Evolutionary conservation across 2,113 vertebrate species (phyloP), one percentile per base, ranked within the genome.

Genomic region (Ondatra zibethicus): DNA sequence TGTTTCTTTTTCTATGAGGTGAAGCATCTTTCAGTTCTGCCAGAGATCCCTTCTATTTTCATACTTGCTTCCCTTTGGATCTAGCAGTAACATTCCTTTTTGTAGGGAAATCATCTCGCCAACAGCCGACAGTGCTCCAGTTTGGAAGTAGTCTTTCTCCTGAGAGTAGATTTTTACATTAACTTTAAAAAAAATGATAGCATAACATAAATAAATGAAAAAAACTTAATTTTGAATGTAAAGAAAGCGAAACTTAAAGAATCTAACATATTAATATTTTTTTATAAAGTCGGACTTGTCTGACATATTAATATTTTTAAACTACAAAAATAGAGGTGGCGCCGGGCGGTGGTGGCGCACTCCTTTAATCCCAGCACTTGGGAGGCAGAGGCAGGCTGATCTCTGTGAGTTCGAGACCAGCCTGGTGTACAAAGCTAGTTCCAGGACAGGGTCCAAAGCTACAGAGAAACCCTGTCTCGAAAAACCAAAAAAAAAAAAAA

Each of bases 201-300:
- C 27, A 33, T 61, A 66, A 75, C 84, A 93, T 80, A 61, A 92
- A 85, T 68, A 61, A 85, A 39, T 72, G 23, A 36, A 63, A 66
- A 90, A 92, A 47, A 45, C 7, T 77, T 86, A 68, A 25, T 70
- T 89, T 73, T 91, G n/a, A 90, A 78, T 77, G 55, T 88, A 73
- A 96, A 96, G 52, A 76, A 58, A 63, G 84, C 86, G 42, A 66
- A 78, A 88, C 31, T 77, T 86, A 21, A 92, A 77, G 13, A 45
- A 76, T 89, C 39, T 91, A 73, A 16, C 17, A 52, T 25, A 68
- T 70, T 73, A 82, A 58, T 27, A 78, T 55, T 61, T 91, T 82
- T 82, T n/a, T n/a, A n/a, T n/a, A n/a, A n/a, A n/a, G n/a, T n/a
- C n/a, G n/a, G n/a, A n/a, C n/a, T n/a, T n/a, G n/a, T 89, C 39